These are phyloP conservation scores for Enteromius mattozi DNA, from an alignment of 2,797 vertebrate genomes.

Conservation along the genomic window DNA sequence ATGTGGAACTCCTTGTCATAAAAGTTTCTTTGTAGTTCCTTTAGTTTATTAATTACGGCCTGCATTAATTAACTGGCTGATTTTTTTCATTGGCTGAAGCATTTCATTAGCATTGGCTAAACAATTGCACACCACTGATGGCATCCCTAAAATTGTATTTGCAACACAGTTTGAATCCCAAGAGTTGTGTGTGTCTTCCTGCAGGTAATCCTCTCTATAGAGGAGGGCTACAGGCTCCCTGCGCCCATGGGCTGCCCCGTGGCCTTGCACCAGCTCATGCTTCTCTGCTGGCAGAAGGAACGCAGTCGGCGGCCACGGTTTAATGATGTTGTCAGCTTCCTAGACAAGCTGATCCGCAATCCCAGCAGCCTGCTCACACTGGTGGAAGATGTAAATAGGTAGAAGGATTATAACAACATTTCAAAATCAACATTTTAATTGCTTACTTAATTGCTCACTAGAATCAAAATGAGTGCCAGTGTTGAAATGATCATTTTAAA, in stretches of 20 bases:
- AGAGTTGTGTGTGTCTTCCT: slow-evolving; percentile 13
- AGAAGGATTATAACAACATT: slow-evolving; percentile 9
- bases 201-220: slow-evolving; percentile 97
- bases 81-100: too few relatives aligned
- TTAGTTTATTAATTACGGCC: slow-evolving; percentile 5
- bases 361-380: slow-evolving; percentile 91
- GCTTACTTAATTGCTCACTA: not conserved
- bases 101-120: not conserved
- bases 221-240: slow-evolving; percentile 96
- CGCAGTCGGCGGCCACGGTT: slow-evolving; percentile 90
- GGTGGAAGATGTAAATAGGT: slow-evolving; percentile 80
- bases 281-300: slow-evolving; percentile 99
- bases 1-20: not conserved
- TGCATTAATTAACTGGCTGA: too few relatives aligned
- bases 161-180: not conserved
- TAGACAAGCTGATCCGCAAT: slow-evolving; percentile 96
- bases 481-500: not conserved
- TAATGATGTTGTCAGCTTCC: slow-evolving; percentile 88
- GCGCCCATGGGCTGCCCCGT: slow-evolving; percentile 95
- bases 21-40: not conserved
- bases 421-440: not conserved
- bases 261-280: slow-evolving; percentile 95
- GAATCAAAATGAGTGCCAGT: not conserved
- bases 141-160: not conserved
- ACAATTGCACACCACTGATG: not conserved